Evolutionary conservation across 2,113 vertebrate species (phyloP), one percentile per base, ranked within the genome.

Genomic region (Nothoprocta perdicaria): DNA sequence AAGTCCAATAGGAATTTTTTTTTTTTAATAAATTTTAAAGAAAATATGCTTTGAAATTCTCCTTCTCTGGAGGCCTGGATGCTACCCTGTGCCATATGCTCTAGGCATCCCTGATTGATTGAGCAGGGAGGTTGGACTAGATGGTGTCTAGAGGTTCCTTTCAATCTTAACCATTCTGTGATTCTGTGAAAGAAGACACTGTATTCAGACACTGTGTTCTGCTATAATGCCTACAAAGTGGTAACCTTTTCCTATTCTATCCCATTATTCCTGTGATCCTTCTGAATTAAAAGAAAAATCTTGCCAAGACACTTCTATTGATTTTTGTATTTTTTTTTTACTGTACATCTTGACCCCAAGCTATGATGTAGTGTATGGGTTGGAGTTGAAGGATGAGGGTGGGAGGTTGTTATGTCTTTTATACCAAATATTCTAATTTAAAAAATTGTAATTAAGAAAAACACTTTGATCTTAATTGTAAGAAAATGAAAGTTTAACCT

Each of bases 231-330:
- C 38, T 66, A 60, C 7, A 19, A 65, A 21, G 19, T 4, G 5
- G 7, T 35, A 65, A 38, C 6, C 0, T 60, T 83, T 60, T 38
- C 6, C 21, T 65, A 0, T 65, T 5, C 38, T 43, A 61, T 4
- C 3, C 2, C 21, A 60, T 29, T 75, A 75, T 55, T 9, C 6
- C 65, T 71, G 10, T 33, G 75, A 26, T 3, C 4, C 3, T 90
- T 71, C 21, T n/a, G 24, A 9, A 55, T 43, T 23, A 65, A 65
- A 80, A 75, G 14, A 66, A 71, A 80, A 80, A 18, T 2, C 5
- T 71, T 75, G 19, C 2, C 4, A 69, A 65, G 74, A 35, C 35
- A 12, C 58, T 67, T 7, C 11, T 27, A 22, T 22, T 48, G 46
- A 14, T 53, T 79, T 46, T 3, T 41, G 8, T 69, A n/a, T 18